phyloP scores from a whole-genome alignment of 2,888 invertebrate genomes.

The Rhingia rostrata region DNA sequence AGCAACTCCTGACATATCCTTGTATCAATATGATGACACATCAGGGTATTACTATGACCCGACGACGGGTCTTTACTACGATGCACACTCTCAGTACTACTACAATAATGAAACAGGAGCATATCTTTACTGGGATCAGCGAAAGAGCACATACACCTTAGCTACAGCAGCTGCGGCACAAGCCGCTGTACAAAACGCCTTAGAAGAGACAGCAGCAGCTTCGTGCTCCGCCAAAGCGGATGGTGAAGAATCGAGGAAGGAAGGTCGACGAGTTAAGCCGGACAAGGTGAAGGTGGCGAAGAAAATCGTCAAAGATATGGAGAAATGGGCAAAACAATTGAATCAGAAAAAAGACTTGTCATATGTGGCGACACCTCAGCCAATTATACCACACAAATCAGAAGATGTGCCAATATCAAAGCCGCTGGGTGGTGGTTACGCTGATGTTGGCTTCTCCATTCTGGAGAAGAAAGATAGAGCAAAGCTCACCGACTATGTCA shows the following conservation, averaged over 20 bases:
- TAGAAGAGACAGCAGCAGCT: conserved; percentile 75
- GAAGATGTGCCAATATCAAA: conserved; percentile 75
- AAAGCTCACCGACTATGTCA: conserved; percentile 80
- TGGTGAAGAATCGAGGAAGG: conserved; percentile 78
- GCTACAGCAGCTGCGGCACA: conserved; percentile 80
- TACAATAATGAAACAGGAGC: conserved; percentile 95
- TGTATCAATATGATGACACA: conserved; percentile 96
- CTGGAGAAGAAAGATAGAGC: conserved; percentile 88
- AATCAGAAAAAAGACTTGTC: conserved; percentile 95
- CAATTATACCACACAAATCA: conserved; percentile 77
- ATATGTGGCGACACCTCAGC: conserved; percentile 79
- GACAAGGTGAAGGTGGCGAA: conserved; percentile 99
- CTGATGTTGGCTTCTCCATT: conserved; percentile 96
- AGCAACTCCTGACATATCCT: conserved; percentile 92
- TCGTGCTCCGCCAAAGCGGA: conserved; percentile 67
- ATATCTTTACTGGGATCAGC: conserved; percentile 97
- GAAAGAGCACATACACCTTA: conserved; percentile 85
- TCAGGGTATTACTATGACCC: conserved; percentile 99
- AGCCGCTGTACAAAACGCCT: conserved; percentile 78
- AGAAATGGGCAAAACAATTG: conserved; percentile 96
- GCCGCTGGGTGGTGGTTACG: conserved; percentile 86
- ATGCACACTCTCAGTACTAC: conserved; percentile 97
- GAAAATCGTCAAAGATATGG: conserved; percentile 95
- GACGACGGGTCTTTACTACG: conserved; percentile 96
- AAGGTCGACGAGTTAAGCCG: conserved; percentile 88